Evolutionary conservation across 2,888 invertebrate genomes (phyloP), one percentile per base, ranked within the genome.

Genomic region (Acanthococcus lagerstroemiae): DNA sequence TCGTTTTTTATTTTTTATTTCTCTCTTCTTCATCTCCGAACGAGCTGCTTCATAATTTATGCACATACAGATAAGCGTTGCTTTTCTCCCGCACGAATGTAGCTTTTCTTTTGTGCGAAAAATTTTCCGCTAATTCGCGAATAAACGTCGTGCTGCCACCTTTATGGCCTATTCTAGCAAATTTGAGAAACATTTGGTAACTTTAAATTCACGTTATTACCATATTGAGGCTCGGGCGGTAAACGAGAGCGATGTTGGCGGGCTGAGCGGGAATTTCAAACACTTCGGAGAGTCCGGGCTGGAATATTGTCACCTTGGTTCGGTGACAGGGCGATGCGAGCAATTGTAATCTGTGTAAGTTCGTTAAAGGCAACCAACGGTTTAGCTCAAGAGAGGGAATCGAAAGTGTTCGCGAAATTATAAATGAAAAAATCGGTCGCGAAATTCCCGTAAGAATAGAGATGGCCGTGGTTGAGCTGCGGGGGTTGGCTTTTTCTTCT

Each of bases 21-120:
- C 19, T 15, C 30, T 15, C 27, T 30, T 9, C 17, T 26, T 5
- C 30, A 4, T 30, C 5, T 37, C 44, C 24, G 15, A 57, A 57
- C 46, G 17, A 48, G 37, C 61, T 22, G 7, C 44, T 12, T 12
- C 48, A 24, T 58, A 58, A 60, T 60, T 60, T 60, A 60, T 60
- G 60, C 60, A 60, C 60, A 60, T 60, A 60, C 60, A 61, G 61
- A 50, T 61, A 61, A 61, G 61, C 58, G 22, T 19, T 9, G 50
- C 12, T 37, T 37, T n/a, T 37, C n/a, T 37, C 12, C 37, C 12
- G 12, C n/a, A 9, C 12, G n/a, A 37, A 37, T 37, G 12, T 37
- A 37, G 12, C 37, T 37, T 37, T 37, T 37, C 37, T 37, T 37
- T 37, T n/a, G 12, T n/a, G 37, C 12, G 12, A n/a, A 15, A 9